Conservation (phyloP, 2,888 invertebrate genomes). For the Frankliniella intonsa region DNA sequence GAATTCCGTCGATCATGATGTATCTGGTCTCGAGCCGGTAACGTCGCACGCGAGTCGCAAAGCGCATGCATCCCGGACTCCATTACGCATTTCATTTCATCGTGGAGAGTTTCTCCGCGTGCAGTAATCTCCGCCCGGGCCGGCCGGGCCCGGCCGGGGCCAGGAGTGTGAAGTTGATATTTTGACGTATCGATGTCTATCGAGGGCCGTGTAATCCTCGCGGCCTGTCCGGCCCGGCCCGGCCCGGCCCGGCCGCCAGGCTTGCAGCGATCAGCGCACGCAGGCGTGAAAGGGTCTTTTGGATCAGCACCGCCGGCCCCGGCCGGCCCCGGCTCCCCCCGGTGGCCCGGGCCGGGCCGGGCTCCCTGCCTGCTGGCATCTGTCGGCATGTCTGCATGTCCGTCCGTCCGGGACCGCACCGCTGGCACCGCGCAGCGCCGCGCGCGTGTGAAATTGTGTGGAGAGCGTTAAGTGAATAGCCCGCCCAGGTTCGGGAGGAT, state of each 20-base stretch:
- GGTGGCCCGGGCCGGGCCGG: neutral
- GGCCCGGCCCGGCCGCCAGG: no score
- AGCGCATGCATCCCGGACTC: no score
- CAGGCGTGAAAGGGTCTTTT: neutral
- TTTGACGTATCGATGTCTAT: conserved; percentile 15
- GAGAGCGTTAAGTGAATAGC: neutral
- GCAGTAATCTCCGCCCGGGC: neutral
- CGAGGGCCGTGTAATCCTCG: neutral
- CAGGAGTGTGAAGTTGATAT: neutral
- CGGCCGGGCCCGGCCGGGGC: neutral
- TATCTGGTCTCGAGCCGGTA: no score
- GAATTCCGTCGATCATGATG: no score
- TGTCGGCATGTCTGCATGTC: neutral
- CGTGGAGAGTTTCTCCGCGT: no score
- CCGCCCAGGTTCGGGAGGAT: neutral
- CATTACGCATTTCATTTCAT: no score
- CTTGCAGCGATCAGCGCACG: no score
- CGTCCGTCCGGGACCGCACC: neutral
- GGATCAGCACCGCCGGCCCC: neutral
- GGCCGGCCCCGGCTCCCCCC: neutral
- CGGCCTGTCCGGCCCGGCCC: neutral
- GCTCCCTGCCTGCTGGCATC: neutral
- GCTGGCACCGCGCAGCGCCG: neutral
- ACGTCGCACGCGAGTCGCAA: no score
- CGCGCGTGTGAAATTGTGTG: neutral